These are phyloP conservation scores for Lasioglossum malachurum DNA, from an alignment of 2,888 invertebrate genomes.

Conservation along the genomic window DNA sequence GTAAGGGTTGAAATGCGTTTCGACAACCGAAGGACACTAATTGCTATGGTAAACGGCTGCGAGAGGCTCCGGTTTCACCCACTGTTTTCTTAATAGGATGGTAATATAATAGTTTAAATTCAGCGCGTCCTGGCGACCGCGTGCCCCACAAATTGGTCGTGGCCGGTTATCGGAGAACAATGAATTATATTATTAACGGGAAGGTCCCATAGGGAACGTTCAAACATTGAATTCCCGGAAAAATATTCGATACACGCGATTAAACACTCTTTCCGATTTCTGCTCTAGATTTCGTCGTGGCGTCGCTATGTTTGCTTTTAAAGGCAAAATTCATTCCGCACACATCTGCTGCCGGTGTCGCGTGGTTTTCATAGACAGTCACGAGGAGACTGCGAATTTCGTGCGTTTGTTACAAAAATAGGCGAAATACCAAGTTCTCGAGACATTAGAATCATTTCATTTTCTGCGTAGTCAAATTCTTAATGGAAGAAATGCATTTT, in stretches of 20 bases:
- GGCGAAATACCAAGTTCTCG: too few species aligned
- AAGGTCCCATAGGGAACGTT: not conserved
- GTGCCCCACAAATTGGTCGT: not conserved
- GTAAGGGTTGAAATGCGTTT: not conserved
- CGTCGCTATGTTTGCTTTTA: not conserved
- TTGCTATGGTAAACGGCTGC: not conserved
- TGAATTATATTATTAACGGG: not conserved
- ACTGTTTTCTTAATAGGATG: not conserved
- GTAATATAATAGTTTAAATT: slow-evolving; percentile 3
- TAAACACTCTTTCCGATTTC: not conserved
- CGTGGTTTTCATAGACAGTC: not conserved
- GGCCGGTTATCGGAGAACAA: not conserved
- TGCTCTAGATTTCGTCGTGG: not conserved
- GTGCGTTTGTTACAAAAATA: too few species aligned
- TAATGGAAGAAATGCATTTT: too few species aligned
- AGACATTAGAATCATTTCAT: too few species aligned
- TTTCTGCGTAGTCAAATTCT: too few species aligned
- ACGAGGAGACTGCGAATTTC: not conserved
- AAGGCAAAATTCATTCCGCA: not conserved
- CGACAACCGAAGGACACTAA: not conserved
- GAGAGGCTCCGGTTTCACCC: not conserved
- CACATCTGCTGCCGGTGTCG: not conserved
- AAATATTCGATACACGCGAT: not conserved
- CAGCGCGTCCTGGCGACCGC: not conserved
- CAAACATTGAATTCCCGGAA: not conserved